A percentile compares a stretch with the other conserved stretches of the same genome.
phyloP scores from a whole-genome alignment of 2,797 vertebrate species.

The Mallotus villosus region DNA sequence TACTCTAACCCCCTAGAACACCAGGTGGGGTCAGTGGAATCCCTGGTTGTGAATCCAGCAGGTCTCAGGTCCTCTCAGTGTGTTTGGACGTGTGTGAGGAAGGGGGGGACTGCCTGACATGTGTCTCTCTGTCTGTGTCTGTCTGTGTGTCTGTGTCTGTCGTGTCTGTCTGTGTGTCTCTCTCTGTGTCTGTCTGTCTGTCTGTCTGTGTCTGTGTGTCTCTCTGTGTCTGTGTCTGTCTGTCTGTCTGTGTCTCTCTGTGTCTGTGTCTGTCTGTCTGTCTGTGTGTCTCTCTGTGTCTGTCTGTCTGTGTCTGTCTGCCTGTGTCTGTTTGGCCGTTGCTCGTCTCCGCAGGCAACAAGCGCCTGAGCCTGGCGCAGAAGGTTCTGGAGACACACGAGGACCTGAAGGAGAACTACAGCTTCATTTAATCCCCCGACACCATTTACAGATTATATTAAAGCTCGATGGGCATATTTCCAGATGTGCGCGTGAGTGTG shows the following conservation, averaged over 20 bases:
- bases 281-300: neutral
- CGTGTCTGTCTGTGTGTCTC: neutral
- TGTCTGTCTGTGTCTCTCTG: neutral
- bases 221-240: neutral
- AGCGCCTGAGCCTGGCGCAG: conserved; percentile 1
- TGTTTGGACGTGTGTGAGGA: too few relatives aligned
- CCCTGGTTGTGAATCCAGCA: too few relatives aligned
- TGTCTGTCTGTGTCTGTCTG: neutral
- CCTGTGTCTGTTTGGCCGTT: neutral
- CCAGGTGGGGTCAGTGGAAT: too few relatives aligned
- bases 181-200: neutral
- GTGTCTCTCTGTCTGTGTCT: neutral
- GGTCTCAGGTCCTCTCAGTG: too few relatives aligned
- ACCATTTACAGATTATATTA: neutral
- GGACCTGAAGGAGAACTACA: conserved; percentile 11
- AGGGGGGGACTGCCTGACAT: too few relatives aligned
- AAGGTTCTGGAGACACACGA: neutral
- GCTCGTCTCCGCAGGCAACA: neutral
- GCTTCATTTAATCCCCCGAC: conserved; percentile 4
- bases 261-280: neutral
- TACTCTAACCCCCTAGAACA: too few relatives aligned
- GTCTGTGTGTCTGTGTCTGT: neutral
- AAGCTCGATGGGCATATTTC: neutral
- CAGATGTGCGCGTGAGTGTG: neutral
- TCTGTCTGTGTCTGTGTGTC: neutral